These are phyloP conservation scores for Hippasteria phrygiana DNA, from an alignment of 53 echinoderm and acorn worm species.

Conservation along the genomic window DNA sequence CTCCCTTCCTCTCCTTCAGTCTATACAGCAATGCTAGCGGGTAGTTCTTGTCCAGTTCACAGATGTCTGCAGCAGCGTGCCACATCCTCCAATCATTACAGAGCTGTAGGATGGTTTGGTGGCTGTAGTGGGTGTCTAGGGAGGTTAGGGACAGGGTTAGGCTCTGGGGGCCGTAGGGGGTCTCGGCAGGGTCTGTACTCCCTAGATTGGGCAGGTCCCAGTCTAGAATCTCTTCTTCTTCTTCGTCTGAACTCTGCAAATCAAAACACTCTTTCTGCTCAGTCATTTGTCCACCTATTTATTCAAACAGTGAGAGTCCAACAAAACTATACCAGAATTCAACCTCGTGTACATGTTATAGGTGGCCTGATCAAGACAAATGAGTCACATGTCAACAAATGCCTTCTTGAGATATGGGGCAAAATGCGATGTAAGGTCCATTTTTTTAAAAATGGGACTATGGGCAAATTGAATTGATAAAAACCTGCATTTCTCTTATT, in stretches of 20 bases:
- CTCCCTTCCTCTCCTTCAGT: conserved; percentile 42
- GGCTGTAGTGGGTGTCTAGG: conserved; percentile 55
- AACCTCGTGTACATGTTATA: too few relatives aligned
- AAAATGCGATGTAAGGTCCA: too few relatives aligned
- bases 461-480: too few relatives aligned
- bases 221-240: conserved; percentile 25
- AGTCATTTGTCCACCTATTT: too few relatives aligned
- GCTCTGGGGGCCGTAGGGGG: conserved; percentile 55
- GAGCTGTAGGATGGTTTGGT: conserved; percentile 34
- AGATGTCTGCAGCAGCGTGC: conserved; percentile 54
- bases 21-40: conserved; percentile 59
- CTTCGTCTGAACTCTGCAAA: conserved; percentile 44
- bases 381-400: too few relatives aligned
- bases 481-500: too few relatives aligned
- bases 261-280: too few relatives aligned
- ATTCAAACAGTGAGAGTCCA: too few relatives aligned
- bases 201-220: conserved; percentile 60
- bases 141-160: conserved; percentile 42
- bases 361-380: too few relatives aligned
- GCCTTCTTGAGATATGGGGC: too few relatives aligned
- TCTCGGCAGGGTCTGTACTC: background rate
- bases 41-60: conserved; percentile 61
- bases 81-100: conserved; percentile 57
- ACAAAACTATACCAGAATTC: too few relatives aligned
- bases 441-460: too few relatives aligned